These are phyloP conservation scores for Rhynchophorus ferrugineus DNA, from an alignment of 1,140 invertebrate species.

Conservation along the genomic window DNA sequence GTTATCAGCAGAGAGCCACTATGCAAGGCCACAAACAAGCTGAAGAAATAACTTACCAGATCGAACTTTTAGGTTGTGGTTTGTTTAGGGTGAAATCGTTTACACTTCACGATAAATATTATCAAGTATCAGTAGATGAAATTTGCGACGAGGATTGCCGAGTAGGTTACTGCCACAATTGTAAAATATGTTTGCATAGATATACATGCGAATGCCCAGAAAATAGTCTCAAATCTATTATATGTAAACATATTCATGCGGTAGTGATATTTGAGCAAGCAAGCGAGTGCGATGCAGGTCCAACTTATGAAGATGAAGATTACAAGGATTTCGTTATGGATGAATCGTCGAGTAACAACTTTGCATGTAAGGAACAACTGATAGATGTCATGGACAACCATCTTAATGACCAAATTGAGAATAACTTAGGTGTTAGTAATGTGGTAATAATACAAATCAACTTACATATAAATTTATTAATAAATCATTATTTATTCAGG, in stretches of 20 bases:
- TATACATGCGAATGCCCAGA: constrained; percentile 18
- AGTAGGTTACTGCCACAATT: constrained; percentile 14
- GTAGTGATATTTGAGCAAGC: not conserved
- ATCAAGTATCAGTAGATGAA: constrained; percentile 11
- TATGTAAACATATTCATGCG: constrained; percentile 6
- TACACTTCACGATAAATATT: constrained; percentile 1
- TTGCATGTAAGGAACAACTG: too few relatives aligned
- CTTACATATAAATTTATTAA: too few relatives aligned
- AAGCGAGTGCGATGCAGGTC: too few relatives aligned
- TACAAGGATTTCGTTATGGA: too few relatives aligned
- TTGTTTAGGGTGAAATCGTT: constrained; percentile 19
- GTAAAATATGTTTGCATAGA: constrained; percentile 20
- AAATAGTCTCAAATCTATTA: constrained; percentile 8
- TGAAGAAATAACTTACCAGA: constrained; percentile 9
- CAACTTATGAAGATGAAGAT: too few relatives aligned
- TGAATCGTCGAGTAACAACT: too few relatives aligned
- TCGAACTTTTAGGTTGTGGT: constrained; percentile 12
- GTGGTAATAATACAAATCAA: too few relatives aligned
- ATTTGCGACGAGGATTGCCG: constrained; percentile 19
- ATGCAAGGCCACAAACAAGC: constrained; percentile 15
- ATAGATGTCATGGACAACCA: too few relatives aligned
- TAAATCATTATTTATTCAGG: too few relatives aligned
- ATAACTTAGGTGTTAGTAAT: too few relatives aligned
- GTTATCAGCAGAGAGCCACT: constrained; percentile 17
- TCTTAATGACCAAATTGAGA: too few relatives aligned